Conservation (phyloP, 2,113 vertebrate species). For the Nansenia antarctica region DNA sequence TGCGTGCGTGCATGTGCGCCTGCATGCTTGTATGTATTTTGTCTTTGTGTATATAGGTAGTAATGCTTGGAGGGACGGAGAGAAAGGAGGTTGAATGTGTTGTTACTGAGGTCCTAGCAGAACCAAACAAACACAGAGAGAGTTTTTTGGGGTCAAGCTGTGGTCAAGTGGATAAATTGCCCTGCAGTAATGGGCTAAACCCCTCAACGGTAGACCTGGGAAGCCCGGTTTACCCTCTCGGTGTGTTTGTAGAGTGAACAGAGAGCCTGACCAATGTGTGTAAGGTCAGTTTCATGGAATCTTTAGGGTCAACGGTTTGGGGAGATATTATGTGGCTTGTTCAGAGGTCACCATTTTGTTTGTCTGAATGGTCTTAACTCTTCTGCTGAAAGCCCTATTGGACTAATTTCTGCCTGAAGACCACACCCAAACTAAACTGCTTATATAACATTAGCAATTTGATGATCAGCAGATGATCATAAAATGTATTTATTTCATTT, state of each 20-base stretch:
- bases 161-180: constrained; percentile 49
- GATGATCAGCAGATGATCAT: too few relatives aligned
- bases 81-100: background rate
- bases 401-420: too few relatives aligned
- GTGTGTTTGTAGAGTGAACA: constrained; percentile 34
- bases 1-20: background rate
- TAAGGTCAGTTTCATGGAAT: too few relatives aligned
- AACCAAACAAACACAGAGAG: constrained; percentile 6
- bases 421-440: too few relatives aligned
- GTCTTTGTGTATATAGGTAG: too few relatives aligned
- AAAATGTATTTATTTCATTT: too few relatives aligned
- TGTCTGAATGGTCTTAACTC: constrained; percentile 15
- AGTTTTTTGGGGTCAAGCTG: constrained; percentile 36
- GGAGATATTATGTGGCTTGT: constrained; percentile 31
- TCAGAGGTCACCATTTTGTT: background rate
- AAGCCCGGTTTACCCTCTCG: constrained; percentile 18
- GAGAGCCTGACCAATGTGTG: constrained; percentile 38
- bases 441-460: too few relatives aligned
- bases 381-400: too few relatives aligned
- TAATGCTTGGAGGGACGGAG: too few relatives aligned
- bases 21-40: too few relatives aligned
- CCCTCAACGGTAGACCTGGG: constrained; percentile 15
- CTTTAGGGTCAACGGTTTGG: constrained; percentile 47
- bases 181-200: constrained; percentile 42
- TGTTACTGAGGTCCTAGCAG: background rate